Base-by-base conservation (phyloP, 2,113 vertebrate genomes). In the Lanius collurio region DNA sequence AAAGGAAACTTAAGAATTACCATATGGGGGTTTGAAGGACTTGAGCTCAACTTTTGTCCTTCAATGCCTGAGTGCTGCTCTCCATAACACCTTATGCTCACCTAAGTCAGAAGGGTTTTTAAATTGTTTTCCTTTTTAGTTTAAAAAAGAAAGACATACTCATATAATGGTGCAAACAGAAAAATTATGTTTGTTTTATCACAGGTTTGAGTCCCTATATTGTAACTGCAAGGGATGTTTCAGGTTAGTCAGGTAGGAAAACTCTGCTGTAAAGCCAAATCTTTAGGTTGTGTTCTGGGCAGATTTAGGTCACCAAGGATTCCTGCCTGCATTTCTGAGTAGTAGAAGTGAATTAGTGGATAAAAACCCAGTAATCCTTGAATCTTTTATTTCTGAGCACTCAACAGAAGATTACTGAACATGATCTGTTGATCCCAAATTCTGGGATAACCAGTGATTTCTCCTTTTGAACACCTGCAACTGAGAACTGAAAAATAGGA, bases 1-100 rank as follows among this genome's bases (percentile, higher is more conserved):
- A 95, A 96, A 89, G 76, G 76, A 94, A 95, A 96, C 67, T 87
- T 93, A 88, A 89, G 90, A 87, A 95, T 96, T 96, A 90, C 95
- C 93, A 96, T 95, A 96, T 95, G 95, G 95, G 59, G 86, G 39
- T 94, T 74, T 76, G 95, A 91, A 94, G 82, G 94, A 92, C 85
- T 91, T 69, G 74, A 88, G 82, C 89, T 93, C 93, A 91, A 46
- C 73, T 65, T 92, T 80, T 95, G 90, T 74, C 92, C 88, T 83
- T 84, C n/a, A 6, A 27, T 44, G 73, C 71, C 22, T 50, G 5
- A 88, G 35, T 30, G 35, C 19, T 87, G 26, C 68, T 90, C 89
- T 88, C 31, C 0, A 0, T 49, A 75, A 79, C 28, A 89, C 79
- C 70, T 65, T 44, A 63, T 71, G 47, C 50, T 70, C 64, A 46